These are phyloP conservation scores for Coendou prehensilis DNA, from an alignment of 2,797 vertebrate species.

Conservation along the genomic window DNA sequence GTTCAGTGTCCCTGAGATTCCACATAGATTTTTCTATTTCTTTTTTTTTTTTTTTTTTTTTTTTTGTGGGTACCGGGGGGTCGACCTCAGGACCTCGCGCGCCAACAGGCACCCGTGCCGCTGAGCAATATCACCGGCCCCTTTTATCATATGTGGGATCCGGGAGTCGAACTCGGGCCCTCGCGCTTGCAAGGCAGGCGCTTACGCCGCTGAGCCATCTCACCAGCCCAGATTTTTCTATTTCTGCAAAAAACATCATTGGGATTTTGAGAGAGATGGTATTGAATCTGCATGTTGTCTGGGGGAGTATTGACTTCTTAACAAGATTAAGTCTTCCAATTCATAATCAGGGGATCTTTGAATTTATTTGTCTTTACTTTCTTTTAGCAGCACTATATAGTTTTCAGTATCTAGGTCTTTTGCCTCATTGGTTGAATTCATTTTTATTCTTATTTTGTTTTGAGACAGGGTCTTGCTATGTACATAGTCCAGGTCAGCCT, in stretches of 20 bases:
- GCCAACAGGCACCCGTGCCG: no score
- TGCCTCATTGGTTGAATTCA: neutral
- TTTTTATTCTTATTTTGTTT: neutral
- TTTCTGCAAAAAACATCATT: neutral
- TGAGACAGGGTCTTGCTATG: neutral
- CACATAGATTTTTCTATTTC: neutral
- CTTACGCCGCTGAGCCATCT: no score
- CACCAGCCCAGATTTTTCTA: neutral
- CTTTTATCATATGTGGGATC: no score
- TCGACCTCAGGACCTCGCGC: no score
- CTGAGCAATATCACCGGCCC: no score
- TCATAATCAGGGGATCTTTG: neutral
- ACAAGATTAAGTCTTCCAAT: neutral
- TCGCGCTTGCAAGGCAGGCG: no score
- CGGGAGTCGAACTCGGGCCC: no score
- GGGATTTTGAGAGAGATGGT: neutral
- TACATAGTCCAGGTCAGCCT: neutral
- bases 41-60: no score
- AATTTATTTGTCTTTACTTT: constrained; percentile 42
- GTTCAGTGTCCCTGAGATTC: neutral
- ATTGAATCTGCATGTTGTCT: neutral
- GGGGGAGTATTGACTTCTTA: neutral
- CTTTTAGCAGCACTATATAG: neutral
- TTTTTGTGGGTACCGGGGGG: no score
- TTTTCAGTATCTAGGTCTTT: constrained; percentile 44